Evolutionary conservation across 2,797 vertebrate species (phyloP).

Genomic region (Pterois miles): DNA sequence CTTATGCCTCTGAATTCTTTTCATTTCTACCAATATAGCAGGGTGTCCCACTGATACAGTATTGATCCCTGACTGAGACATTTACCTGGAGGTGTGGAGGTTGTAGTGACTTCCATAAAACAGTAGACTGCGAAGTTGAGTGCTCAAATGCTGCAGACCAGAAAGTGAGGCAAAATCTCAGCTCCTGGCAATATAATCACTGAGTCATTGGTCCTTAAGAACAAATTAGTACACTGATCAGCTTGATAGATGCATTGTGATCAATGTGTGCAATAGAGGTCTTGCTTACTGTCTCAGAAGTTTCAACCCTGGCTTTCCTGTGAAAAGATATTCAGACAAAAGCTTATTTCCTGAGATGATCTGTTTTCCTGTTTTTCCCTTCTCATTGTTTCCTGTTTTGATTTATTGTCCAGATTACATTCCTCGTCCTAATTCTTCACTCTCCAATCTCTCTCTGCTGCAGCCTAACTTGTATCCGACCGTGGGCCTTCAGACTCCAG

Average conservation of each 20-base stretch:
- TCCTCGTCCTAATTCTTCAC: neutral
- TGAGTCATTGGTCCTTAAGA: no score
- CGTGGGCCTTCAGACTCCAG: slow-evolving; percentile 97
- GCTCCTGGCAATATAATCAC: no score
- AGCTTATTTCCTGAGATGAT: slow-evolving; percentile 32
- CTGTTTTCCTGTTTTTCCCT: slow-evolving; percentile 43
- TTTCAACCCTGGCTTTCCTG: neutral
- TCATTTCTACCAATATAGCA: no score
- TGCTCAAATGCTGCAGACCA: no score
- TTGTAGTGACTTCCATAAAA: neutral
- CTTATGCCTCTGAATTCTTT: no score
- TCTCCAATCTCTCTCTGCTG: slow-evolving; percentile 33
- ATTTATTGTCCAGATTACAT: slow-evolving; percentile 44
- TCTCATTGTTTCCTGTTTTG: slow-evolving; percentile 44
- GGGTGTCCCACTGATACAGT: no score
- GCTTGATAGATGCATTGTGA: neutral
- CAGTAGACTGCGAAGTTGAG: no score
- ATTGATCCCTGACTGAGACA: neutral
- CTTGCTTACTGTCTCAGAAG: no score
- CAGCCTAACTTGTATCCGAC: slow-evolving; percentile 98
- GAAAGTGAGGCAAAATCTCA: no score
- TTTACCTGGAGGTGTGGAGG: neutral
- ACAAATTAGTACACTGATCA: no score
- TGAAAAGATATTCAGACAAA: neutral
- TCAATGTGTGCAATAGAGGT: neutral